A percentile compares a stretch with the other conserved stretches of the same genome.
Evolutionary conservation across 2,113 vertebrate genomes (phyloP).

Genomic region (Piprites chloris): DNA sequence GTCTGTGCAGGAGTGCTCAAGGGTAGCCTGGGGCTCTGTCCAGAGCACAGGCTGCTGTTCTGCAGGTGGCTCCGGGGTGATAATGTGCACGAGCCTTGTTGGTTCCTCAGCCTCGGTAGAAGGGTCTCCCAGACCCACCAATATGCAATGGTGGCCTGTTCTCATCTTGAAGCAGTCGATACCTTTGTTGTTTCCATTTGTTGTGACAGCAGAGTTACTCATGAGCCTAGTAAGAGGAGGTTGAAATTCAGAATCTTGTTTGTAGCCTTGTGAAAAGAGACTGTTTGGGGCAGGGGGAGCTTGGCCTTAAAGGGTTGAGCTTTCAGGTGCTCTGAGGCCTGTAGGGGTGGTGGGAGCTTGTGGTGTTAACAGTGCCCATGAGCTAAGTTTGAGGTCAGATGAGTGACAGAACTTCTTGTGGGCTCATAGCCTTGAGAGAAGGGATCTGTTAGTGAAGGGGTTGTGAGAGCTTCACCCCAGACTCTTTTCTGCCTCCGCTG

Average conservation of each 20-base stretch:
- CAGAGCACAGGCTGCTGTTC: rapidly evolving
- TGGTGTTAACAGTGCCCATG: rapidly evolving
- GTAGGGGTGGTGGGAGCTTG: background rate
- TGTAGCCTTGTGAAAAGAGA: background rate
- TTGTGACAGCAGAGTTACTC: background rate
- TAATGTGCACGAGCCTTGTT: rapidly evolving
- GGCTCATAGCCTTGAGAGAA: background rate
- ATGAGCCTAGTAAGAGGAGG: background rate
- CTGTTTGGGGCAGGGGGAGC: background rate
- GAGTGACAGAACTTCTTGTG: background rate
- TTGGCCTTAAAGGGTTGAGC: background rate
- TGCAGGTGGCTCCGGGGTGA: rapidly evolving
- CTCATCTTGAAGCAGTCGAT: background rate
- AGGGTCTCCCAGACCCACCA: background rate
- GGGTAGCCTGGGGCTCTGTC: background rate
- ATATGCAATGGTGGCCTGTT: rapidly evolving
- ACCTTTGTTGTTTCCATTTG: rapidly evolving
- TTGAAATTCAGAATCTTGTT: background rate
- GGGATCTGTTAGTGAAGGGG: background rate
- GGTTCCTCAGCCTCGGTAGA: background rate
- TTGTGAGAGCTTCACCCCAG: background rate
- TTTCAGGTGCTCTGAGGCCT: background rate
- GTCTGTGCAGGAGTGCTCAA: background rate
- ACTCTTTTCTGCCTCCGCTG: background rate
- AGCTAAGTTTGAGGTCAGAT: background rate